A percentile compares a stretch with the other conserved stretches of the same genome.
These are phyloP conservation scores for Perca flavescens DNA, from an alignment of 2,113 vertebrate genomes.

Conservation along the genomic window DNA sequence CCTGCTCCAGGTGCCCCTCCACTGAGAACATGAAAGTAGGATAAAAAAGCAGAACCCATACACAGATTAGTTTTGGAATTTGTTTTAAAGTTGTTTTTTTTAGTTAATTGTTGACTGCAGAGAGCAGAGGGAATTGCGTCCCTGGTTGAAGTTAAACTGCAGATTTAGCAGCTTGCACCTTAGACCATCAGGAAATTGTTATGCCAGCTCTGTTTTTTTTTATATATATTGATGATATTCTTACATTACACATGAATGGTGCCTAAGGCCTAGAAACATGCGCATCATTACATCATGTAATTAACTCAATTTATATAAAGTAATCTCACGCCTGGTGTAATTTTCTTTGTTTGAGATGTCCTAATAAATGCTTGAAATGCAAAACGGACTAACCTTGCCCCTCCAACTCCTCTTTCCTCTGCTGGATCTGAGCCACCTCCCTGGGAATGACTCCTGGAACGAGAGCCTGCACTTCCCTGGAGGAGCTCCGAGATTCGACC, in stretches of 20 bases:
- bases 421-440: conserved; percentile 73
- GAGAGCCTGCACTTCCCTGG: conserved; percentile 84
- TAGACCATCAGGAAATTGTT: not conserved
- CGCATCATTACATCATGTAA: not conserved
- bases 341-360: not conserved
- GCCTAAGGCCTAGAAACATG: not conserved
- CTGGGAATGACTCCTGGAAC: conserved; percentile 77
- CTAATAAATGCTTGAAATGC: not conserved
- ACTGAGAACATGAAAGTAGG: conserved; percentile 48
- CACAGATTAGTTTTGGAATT: not conserved
- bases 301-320: not conserved
- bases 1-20: conserved; percentile 50
- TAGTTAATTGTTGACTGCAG: not conserved
- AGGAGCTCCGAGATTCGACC: conserved; percentile 96
- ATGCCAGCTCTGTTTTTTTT: not conserved
- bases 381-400: conserved; percentile 50
- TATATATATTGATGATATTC: not conserved
- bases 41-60: not conserved
- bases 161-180: not conserved
- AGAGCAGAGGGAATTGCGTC: not conserved
- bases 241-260: not conserved
- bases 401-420: conserved; percentile 65
- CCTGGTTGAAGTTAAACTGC: not conserved
- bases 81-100: not conserved
- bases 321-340: not conserved